Evolutionary conservation across 2,113 vertebrate genomes (phyloP), one percentile per base, ranked within the genome.

Genomic region (Calidris pygmaea): DNA sequence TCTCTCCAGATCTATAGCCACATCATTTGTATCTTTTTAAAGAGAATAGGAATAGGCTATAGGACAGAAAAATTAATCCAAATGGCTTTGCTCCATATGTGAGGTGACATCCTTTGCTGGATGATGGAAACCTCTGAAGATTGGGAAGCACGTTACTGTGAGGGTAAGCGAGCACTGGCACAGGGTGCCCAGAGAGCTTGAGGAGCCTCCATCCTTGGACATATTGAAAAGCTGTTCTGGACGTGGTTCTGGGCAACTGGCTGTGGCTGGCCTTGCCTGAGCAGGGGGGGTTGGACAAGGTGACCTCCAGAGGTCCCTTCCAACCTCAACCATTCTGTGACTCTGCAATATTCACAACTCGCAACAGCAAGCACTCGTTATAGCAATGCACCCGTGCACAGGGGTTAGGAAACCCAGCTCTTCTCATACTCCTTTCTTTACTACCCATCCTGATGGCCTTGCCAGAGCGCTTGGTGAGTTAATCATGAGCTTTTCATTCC

Each of bases 381-480:
- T 2, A 84, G 23, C 71, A 79, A 37, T 22, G 20, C 0, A 0
- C 10, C n/a, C 9, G 39, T 16, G 35, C 39, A 24, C 22, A n/a
- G 21, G 13, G 10, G 1, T 35, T 68, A 48, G 32, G 29, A 78
- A 86, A 84, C 35, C 1, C 43, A 76, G 26, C 3, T 45, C 37
- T 68, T 76, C 62, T 14, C 22, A 3, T n/a, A 14, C 22, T 53
- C 3, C 56, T 81, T 71, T 82, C 62, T 65, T 56, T 34, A 20
- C 15, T 85, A n/a, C 21, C 47, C 29, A 32, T 35, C 24, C 29
- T 12, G 30, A 27, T 52, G 39, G 27, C 60, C 20, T 66, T 72
- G 16, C 10, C 32, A 86, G 59, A 19, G 26, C 5, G 35, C 71
- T 41, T 71, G 21, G 5, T 56, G 37, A 30, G 11, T 52, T 75